Base-by-base conservation (phyloP, 2,888 invertebrate genomes). In the Ellobium chinense region DNA sequence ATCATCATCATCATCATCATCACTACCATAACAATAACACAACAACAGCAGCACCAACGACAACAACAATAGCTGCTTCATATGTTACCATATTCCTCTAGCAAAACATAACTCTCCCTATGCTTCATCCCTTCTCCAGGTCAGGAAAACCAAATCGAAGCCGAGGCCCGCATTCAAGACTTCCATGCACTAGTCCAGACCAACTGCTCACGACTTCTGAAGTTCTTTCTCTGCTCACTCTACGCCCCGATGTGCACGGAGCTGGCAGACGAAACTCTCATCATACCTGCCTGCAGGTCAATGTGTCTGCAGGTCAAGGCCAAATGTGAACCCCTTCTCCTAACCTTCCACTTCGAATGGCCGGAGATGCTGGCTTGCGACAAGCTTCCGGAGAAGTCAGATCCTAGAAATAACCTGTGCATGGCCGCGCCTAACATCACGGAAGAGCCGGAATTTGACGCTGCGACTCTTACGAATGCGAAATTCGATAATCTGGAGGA, bases 231-330 rank as follows among this genome's bases (percentile, higher is more conserved):
- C 83, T 98, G 98, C 94, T 96, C 97, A 24, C 96, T 97, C 75
- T 97, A 97, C 93, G 96, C 97, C 14, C 98, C 98, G 56, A 96
- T 98, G 92, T 98, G 98, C 93, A 97, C 97, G 39, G 96, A 96
- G 90, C 96, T 97, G 92, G 96, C 97, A 84, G 95, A 96, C 36
- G 96, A 96, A 88, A 96, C 97, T 0, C 86, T 92, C 66, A 88
- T 91, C 60, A 96, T 98, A 83, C 96, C 96, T 82, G 96, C 97
- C 14, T 98, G 98, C 93, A 95, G 96, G 83, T 96, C 96, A 34
- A 95, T 98, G 86, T 98, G 98, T 93, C 95, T 96, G 90, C 95
- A 95, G 88, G 92, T 92, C 14, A 87, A 88, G 82, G 83, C 87
- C 54, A 89, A 90, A 78, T 93, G 93, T 78, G 92, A 92, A 85